Percentiles rank a stretch among this genome's conserved stretches.
Evolutionary conservation across 1,140 invertebrate species (phyloP).

Genomic region (Acromyrmex heyeri): DNA sequence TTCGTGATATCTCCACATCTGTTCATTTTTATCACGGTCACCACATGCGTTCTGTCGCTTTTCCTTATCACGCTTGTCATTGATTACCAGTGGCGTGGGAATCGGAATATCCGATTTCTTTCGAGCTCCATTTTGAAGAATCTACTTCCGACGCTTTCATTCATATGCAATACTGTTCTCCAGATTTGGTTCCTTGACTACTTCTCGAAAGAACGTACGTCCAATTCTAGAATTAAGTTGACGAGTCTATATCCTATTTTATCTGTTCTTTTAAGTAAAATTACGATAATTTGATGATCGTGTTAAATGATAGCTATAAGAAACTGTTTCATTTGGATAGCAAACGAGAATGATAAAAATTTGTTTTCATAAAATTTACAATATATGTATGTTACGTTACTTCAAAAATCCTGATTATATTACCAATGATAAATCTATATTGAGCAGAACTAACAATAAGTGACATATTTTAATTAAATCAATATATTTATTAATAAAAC

Average conservation of each 20-base stretch:
- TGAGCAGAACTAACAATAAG: neutral
- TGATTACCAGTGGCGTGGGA: constrained; percentile 60
- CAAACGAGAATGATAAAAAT: constrained; percentile 1
- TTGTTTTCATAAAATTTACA: neutral
- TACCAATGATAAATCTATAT: neutral
- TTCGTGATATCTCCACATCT: constrained; percentile 66
- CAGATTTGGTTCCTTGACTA: neutral
- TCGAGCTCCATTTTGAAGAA: constrained; percentile 29
- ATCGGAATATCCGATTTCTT: constrained; percentile 29
- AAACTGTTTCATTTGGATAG: neutral
- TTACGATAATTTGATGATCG: constrained; percentile 3
- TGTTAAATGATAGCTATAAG: neutral
- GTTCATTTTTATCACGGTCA: constrained; percentile 70
- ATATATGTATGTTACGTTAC: neutral
- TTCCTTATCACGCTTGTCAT: constrained; percentile 67
- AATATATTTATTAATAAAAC: neutral
- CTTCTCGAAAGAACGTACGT: neutral
- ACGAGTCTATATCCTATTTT: neutral
- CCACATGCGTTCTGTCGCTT: constrained; percentile 45
- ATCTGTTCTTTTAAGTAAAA: constrained; percentile 14
- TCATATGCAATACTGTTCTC: constrained; percentile 40
- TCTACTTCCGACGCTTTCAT: constrained; percentile 56
- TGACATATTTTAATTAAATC: neutral
- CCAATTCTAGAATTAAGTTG: neutral
- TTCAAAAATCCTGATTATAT: neutral